These are phyloP conservation scores for Grammomys dolichurus DNA, from an alignment of 2,113 vertebrate genomes.

Conservation along the genomic window DNA sequence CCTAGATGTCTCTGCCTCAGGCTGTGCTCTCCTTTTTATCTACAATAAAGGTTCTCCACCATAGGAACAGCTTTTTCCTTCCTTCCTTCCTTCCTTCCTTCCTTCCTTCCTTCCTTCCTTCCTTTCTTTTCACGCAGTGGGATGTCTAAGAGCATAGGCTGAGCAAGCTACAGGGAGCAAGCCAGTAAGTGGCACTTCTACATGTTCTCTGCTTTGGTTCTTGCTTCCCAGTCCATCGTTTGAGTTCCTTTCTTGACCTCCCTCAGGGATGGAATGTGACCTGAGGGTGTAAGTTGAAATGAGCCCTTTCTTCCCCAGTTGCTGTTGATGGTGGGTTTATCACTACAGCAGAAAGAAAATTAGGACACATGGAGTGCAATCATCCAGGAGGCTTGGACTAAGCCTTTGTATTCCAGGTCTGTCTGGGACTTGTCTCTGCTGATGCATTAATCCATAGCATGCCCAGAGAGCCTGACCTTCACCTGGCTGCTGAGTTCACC, in stretches of 20 bases:
- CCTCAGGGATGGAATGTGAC: background rate
- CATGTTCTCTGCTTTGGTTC: background rate
- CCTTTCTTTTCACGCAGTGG: background rate
- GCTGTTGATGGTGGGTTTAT: background rate
- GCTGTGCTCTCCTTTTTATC: background rate
- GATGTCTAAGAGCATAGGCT: background rate
- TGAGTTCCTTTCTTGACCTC: background rate
- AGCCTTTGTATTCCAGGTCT: background rate
- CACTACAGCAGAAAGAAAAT: background rate
- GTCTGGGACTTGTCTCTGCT: background rate
- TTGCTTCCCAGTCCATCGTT: no score
- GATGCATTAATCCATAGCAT: background rate
- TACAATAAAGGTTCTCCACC: background rate
- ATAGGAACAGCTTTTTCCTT: background rate
- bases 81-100: no score
- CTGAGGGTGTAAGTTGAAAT: background rate
- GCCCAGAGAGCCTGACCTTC: conserved; percentile 32
- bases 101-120: background rate
- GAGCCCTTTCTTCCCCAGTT: background rate
- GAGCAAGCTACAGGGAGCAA: no score
- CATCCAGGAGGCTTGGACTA: background rate
- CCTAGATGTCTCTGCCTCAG: background rate
- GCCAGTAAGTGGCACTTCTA: background rate
- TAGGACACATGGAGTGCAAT: background rate
- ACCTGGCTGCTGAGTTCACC: background rate